Percentiles rank a stretch among this genome's conserved stretches.
Conservation (phyloP, 2,888 invertebrate genomes). For the Phragmatobia fuliginosa region DNA sequence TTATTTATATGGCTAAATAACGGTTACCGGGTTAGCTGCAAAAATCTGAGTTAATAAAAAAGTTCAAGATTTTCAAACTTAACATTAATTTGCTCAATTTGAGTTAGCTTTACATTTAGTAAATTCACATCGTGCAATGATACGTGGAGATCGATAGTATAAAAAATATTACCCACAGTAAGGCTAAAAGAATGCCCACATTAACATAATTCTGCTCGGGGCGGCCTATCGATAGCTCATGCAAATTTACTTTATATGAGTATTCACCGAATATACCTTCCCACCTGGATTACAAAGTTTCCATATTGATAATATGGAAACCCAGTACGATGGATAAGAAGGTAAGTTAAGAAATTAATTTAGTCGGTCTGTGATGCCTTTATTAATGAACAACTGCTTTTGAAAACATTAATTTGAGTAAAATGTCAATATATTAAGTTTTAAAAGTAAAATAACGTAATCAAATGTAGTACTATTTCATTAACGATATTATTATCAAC, state of each 20-base stretch:
- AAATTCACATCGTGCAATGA: constrained; percentile 10
- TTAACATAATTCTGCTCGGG: constrained; percentile 41
- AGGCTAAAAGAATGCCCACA: constrained; percentile 39
- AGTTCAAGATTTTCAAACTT: no score
- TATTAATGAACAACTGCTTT: not conserved
- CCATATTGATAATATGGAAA: not conserved
- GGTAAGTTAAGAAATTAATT: no score
- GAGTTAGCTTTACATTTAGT: constrained; percentile 12
- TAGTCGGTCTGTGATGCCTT: no score
- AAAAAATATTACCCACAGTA: constrained; percentile 31
- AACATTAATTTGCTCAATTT: no score
- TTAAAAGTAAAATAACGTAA: not conserved
- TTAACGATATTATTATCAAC: not conserved
- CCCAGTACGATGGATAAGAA: not conserved
- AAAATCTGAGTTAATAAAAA: no score
- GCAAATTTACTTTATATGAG: constrained; percentile 54
- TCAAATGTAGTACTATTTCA: not conserved
- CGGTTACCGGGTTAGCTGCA: no score
- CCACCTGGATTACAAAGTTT: not conserved
- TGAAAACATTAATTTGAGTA: not conserved
- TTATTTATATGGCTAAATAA: no score
- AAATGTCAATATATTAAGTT: not conserved
- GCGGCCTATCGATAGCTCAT: constrained; percentile 43
- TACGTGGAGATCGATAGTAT: constrained; percentile 30
- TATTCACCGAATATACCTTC: constrained; percentile 46